Evolutionary conservation across 2,888 invertebrate genomes (phyloP).

Genomic region (Schizaphis graminum): DNA sequence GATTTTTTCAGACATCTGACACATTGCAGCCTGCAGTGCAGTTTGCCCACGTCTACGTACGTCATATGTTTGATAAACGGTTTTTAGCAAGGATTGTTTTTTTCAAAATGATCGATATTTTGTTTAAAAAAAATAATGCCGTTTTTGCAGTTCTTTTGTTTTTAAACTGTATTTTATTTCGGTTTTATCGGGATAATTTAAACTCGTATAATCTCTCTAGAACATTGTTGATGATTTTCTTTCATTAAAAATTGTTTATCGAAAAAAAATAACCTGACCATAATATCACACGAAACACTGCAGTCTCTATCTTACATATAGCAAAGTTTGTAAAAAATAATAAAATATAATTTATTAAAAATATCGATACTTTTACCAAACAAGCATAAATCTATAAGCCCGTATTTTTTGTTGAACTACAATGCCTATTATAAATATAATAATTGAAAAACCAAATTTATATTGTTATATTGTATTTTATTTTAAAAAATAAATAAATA

Average conservation of each 20-base stretch:
- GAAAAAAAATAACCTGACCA: neutral
- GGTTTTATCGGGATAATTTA: neutral
- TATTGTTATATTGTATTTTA: neutral
- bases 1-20: neutral
- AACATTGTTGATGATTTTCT: neutral
- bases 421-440: neutral
- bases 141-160: neutral
- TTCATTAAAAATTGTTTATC: neutral
- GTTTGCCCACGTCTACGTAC: neutral
- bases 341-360: neutral
- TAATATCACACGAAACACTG: neutral
- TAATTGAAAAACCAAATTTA: neutral
- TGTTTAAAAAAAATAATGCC: neutral
- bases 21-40: neutral
- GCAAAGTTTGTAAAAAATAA: neutral
- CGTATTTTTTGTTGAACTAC: neutral
- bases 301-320: neutral
- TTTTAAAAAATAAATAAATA: neutral
- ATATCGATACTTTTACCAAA: neutral
- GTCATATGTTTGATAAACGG: neutral
- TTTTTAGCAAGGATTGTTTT: neutral
- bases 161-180: neutral
- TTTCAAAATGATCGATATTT: neutral
- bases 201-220: neutral
- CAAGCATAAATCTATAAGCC: neutral